phyloP scores from a whole-genome alignment of 2,888 invertebrate species.

The Tillus elongatus region DNA sequence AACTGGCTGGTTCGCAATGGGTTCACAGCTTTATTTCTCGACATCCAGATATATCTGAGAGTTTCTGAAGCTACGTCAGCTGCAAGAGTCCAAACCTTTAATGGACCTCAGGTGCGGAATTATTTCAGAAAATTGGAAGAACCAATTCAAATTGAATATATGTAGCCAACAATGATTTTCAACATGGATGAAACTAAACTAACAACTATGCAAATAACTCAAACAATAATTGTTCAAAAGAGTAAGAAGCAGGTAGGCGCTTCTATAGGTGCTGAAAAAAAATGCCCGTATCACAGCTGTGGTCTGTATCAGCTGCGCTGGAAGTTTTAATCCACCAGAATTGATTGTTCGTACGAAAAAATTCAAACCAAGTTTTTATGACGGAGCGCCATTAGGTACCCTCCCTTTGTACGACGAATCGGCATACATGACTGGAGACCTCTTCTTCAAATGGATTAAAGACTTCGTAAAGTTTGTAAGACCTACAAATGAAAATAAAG shows the following conservation, averaged over 20 bases:
- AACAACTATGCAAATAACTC: not conserved
- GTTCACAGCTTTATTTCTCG: slow-evolving; percentile 1
- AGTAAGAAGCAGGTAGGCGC: slow-evolving; percentile 2
- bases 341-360: not conserved
- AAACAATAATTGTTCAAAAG: not conserved
- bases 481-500: slow-evolving; percentile 2
- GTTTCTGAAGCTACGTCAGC: slow-evolving; percentile 2
- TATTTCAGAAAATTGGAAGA: not conserved
- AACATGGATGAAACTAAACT: slow-evolving; percentile 3
- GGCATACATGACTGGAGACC: slow-evolving; percentile 4
- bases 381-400: slow-evolving; percentile 3
- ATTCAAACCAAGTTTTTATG: not conserved
- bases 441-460: slow-evolving; percentile 1
- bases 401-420: not conserved
- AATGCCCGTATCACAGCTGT: slow-evolving; percentile 4
- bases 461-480: slow-evolving; percentile 2
- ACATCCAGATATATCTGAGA: slow-evolving; percentile 1
- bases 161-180: slow-evolving; percentile 2
- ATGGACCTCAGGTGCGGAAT: slow-evolving; percentile 2
- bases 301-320: slow-evolving; percentile 1
- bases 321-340: slow-evolving; percentile 1
- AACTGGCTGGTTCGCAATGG: slow-evolving; percentile 1
- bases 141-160: not conserved
- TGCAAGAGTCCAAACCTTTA: slow-evolving; percentile 4
- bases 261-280: no score